phyloP scores from a whole-genome alignment of 2,888 invertebrate species.

The Ophion costatus region DNA sequence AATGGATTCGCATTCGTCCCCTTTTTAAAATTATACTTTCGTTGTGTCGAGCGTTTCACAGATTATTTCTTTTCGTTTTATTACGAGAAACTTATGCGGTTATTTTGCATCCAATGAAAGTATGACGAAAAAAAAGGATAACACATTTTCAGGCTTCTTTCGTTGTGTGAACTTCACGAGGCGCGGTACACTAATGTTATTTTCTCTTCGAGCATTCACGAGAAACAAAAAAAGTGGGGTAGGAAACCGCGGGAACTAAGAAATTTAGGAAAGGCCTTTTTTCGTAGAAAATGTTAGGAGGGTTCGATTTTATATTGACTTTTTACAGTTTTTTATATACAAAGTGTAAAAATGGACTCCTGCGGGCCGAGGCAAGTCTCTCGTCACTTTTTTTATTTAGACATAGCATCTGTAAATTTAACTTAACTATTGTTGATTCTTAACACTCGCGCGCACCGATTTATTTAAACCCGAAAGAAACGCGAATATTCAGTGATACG shows the following conservation, averaged over 20 bases:
- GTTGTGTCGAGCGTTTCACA: constrained; percentile 56
- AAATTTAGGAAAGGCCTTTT: constrained; percentile 61
- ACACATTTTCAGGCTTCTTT: constrained; percentile 53
- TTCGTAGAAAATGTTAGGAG: constrained; percentile 71
- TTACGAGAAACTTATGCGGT: constrained; percentile 30
- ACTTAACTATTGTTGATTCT: constrained; percentile 70
- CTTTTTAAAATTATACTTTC: constrained; percentile 12
- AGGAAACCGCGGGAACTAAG: constrained; percentile 43
- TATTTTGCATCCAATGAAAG: constrained; percentile 52
- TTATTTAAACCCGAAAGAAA: constrained; percentile 50
- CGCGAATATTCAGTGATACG: constrained; percentile 47
- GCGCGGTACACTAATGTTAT: constrained; percentile 66
- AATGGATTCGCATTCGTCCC: constrained; percentile 13
- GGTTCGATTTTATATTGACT: constrained; percentile 76
- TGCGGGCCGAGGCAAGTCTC: constrained; percentile 77
- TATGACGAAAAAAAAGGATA: constrained; percentile 16
- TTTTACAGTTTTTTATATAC: constrained; percentile 76
- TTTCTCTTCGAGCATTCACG: constrained; percentile 65
- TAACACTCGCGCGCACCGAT: constrained; percentile 64
- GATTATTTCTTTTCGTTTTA: constrained; percentile 7
- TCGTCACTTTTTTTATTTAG: constrained; percentile 72
- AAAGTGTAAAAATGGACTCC: constrained; percentile 76
- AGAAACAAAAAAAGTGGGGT: constrained; percentile 17
- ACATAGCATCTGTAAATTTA: constrained; percentile 69
- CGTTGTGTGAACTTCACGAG: constrained; percentile 62